Base-by-base conservation (phyloP, 2,113 vertebrate genomes). In the Pseudorectes ferrugineus region DNA sequence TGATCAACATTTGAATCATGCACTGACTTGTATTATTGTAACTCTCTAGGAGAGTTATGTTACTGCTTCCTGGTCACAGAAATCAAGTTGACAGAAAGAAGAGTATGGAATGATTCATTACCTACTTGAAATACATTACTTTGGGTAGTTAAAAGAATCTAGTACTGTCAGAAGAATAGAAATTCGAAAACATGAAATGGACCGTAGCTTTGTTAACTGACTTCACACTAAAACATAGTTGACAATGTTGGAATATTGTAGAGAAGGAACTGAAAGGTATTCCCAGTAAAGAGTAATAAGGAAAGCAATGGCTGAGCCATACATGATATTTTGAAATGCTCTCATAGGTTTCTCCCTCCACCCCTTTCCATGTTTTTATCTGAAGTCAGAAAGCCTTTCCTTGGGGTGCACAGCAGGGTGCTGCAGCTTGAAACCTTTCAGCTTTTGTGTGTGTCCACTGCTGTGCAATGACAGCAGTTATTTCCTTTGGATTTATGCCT, bases 301-400 rank as follows among this genome's bases (percentile, higher is more conserved):
- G 49, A 42, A 78, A 61, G 36, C 20, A n/a, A 25, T 18, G 48
- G 51, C 38, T 74, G 61, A 78, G 55, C n/a, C 14, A 6, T 38
- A n/a, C 0, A 0, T 62, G 43, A 3, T 45, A 68, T 33, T 84
- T 84, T 91, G 45, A 61, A 92, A 35, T 42, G 45, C 49, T 58
- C 25, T 58, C 12, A 14, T 14, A 48, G 28, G 33, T 66, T 75
- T 38, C 24, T 18, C 11, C 3, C 10, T 20, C 23, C 0, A 0
- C 5, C 19, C 12, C 18, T 66, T 35, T 71, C 31, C 35, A 12
- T 48, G 46, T 74, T 74, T 71, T 82, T 38, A 25, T 78, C 31
- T 66, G 15, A 68, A 45, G 23, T 76, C 49, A 22, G 36, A 38
- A 63, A 29, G 33, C n/a, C 46, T 74, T 68, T 21, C 71, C 42